A percentile compares a stretch with the other conserved stretches of the same genome.
Evolutionary conservation across 2,888 invertebrate genomes (phyloP).

Genomic region (Cloeon dipterum): DNA sequence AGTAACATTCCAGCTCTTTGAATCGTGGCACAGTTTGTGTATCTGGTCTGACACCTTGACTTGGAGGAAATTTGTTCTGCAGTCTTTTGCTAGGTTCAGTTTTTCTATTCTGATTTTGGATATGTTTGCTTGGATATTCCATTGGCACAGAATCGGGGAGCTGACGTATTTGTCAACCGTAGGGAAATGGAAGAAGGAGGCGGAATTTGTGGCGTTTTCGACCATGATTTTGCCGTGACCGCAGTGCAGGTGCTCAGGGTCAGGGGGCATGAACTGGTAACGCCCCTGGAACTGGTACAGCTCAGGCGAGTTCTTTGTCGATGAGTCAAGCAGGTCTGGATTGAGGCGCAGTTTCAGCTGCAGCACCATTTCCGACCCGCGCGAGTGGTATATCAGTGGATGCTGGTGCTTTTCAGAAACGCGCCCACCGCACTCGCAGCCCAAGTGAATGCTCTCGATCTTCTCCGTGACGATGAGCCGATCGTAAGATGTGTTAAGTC

Average conservation of each 20-base stretch:
- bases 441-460: background rate
- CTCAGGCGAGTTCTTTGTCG: background rate
- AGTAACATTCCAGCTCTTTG: no score
- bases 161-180: background rate
- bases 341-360: background rate
- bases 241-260: background rate
- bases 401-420: no score
- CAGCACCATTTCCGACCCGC: conserved; percentile 1
- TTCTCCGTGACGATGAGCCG: background rate
- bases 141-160: background rate
- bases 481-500: background rate
- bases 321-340: background rate
- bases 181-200: background rate
- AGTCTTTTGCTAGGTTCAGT: background rate
- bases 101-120: background rate
- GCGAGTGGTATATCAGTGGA: conserved; percentile 1
- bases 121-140: background rate
- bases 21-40: background rate
- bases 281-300: background rate
- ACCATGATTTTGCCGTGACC: no score
- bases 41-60: background rate
- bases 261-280: background rate
- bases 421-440: background rate
- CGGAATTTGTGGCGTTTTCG: background rate
- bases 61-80: background rate